Conservation (phyloP, 2,888 invertebrate genomes). For the Aelia acuminata region DNA sequence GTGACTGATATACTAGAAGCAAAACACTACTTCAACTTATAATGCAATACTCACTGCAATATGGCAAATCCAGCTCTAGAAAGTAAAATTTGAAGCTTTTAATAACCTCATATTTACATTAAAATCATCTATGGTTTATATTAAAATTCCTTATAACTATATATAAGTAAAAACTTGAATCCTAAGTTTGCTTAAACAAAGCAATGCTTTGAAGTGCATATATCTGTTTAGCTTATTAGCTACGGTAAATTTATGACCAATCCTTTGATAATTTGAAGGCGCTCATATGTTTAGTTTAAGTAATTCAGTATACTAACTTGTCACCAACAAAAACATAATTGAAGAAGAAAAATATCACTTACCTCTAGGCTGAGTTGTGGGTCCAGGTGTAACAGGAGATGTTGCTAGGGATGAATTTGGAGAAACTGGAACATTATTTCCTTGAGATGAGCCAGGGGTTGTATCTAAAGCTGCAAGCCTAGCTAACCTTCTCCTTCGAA, state of each 20-base stretch:
- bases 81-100: not conserved
- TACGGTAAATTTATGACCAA: not conserved
- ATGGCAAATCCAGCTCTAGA: slow-evolving; percentile 57
- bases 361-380: slow-evolving; percentile 67
- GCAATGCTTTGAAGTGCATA: not conserved
- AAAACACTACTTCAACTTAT: slow-evolving; percentile 19
- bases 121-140: not conserved
- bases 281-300: not conserved
- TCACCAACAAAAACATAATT: not conserved
- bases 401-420: slow-evolving; percentile 67
- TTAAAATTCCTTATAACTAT: not conserved
- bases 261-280: not conserved
- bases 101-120: not conserved
- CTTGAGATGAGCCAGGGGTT: slow-evolving; percentile 60
- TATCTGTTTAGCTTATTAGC: not conserved
- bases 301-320: not conserved
- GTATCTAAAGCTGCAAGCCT: slow-evolving; percentile 77
- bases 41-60: slow-evolving; percentile 30
- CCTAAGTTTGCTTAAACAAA: not conserved
- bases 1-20: not conserved
- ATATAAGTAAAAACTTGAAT: not conserved
- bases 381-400: slow-evolving; percentile 72
- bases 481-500: slow-evolving; percentile 82
- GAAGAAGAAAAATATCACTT: not conserved
- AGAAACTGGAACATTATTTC: slow-evolving; percentile 69